Evolutionary conservation across 2,888 invertebrate species (phyloP), one percentile per base, ranked within the genome.

Genomic region (Acleris sparsana): DNA sequence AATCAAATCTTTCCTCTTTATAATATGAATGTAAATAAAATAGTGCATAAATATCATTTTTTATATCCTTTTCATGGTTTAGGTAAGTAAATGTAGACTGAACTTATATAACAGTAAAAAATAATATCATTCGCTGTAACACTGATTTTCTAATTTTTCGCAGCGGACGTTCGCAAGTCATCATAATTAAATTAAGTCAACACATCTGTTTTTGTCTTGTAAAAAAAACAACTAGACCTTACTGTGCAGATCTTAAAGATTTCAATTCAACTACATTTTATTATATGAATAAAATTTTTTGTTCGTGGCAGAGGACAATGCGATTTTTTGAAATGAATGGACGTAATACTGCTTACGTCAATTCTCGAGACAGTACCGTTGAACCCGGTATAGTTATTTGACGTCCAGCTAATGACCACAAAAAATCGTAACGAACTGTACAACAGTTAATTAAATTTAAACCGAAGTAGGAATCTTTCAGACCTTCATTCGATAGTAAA

Each of bases 111-210:
- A 64, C 7, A 29, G 9, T 13, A 52, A 59, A 60, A 60, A 53
- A 60, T 60, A 53, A 9, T 46, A 33, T 16, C 20, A 63, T 63
- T 53, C 60, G n/a, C n/a, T n/a, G n/a, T n/a, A 55, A 51, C 57
- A 51, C 53, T 48, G 29, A 55, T 69, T 69, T 69, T 69, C 67
- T 62, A 48, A 59, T 65, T 65, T 65, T 61, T 43, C 65, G 43
- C 20, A 48, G n/a, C 52, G 43, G 33, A 18, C 39, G 59, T 67
- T 43, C 67, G 70, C 71, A 72, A 71, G 70, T 70, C 70, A 72
- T 69, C 59, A 61, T 29, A 68, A 66, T 70, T 69, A 69, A 72
- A 69, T 69, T 57, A 67, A 69, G 51, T 65, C 62, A 49, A 57
- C 60, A 53, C 56, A 60, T 52, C 60, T 53, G 49, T 29, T 59